These are phyloP conservation scores for Notarius quadriscutis DNA, from an alignment of 2,113 vertebrate genomes.

Conservation along the genomic window DNA sequence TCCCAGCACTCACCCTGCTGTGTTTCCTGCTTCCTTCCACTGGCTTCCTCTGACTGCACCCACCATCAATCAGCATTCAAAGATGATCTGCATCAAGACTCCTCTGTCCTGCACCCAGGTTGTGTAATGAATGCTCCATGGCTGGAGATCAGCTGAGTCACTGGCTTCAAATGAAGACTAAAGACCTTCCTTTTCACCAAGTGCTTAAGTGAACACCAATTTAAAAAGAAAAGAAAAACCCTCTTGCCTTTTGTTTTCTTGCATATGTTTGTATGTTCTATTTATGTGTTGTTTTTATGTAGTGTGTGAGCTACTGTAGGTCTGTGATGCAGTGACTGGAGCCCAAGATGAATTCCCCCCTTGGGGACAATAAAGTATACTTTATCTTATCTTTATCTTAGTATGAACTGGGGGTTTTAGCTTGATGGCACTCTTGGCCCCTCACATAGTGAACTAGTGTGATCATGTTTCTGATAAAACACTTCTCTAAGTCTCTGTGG, in stretches of 20 bases:
- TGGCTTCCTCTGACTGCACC: neutral
- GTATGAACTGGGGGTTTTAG: too few relatives aligned
- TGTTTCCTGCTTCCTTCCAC: neutral
- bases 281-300: too few relatives aligned
- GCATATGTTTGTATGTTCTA: too few relatives aligned
- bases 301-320: too few relatives aligned
- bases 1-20: neutral
- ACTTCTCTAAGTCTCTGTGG: neutral
- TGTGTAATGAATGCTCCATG: neutral
- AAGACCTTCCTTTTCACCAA: neutral
- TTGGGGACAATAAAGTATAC: too few relatives aligned
- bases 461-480: neutral
- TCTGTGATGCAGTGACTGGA: too few relatives aligned
- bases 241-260: too few relatives aligned
- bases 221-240: neutral
- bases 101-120: neutral
- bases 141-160: neutral
- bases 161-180: neutral
- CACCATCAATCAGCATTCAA: neutral
- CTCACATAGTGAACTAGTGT: neutral
- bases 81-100: neutral
- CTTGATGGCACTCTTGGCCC: too few relatives aligned
- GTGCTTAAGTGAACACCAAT: neutral
- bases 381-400: too few relatives aligned
- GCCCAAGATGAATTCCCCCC: too few relatives aligned